Evolutionary conservation across 2,797 vertebrate species (phyloP), one percentile per base, ranked within the genome.

Genomic region (Orientallactaga sibirica): DNA sequence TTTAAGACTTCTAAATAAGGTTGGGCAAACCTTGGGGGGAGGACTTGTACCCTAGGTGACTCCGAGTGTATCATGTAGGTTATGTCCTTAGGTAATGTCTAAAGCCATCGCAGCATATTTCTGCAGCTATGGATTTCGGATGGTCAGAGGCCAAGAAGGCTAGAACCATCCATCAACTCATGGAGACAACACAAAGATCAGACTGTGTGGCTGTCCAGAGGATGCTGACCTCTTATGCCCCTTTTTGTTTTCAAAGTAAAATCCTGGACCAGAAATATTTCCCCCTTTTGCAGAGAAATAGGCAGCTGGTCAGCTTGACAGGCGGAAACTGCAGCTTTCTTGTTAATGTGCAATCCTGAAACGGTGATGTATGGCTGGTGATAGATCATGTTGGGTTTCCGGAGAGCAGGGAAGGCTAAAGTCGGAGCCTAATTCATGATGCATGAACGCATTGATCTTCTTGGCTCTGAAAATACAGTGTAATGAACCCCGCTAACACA

Each of bases 401-500:
- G 97, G 98, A 98, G 98, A 98, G 97, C 97, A 93, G 98, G 94
- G 97, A 94, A 97, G 98, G 98, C 94, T 96, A 97, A 97, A 95
- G 97, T 97, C 92, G 90, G 97, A 97, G 97, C 96, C 98, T 98
- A 98, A 98, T 98, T 98, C 98, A 98, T 98, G 98, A 98, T 98
- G 98, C 98, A 98, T 98, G 97, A 98, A 98, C 64, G 80, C 98
- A 98, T 98, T 98, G 98, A 98, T 98, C 98, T 98, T 98, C 97
- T 97, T 97, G 98, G 98, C 98, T 98, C 97, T 97, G 98, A 97
- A 98, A 98, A 98, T 98, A 98, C 98, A 98, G 98, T 98, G 98
- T 98, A 98, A 98, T 98, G 98, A 98, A 98, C 98, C 98, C 98
- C 92, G 95, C 98, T 98, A 98, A 98, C 98, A 98, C 98, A 98